Base-by-base conservation (phyloP, 1,140 invertebrate genomes). In the Coptotermes formosanus region DNA sequence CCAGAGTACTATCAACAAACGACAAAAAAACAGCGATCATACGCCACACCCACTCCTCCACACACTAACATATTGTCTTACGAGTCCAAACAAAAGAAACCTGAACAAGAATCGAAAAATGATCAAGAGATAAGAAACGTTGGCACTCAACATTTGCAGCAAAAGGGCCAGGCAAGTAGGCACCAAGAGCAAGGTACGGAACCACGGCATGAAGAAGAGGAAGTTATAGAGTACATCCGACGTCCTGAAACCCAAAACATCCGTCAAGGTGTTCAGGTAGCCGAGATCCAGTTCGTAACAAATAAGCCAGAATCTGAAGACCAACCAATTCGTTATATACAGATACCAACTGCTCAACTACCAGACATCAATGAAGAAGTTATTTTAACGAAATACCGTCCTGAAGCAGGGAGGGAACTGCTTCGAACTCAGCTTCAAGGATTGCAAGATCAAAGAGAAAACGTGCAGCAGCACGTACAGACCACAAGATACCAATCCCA, bases 1-100 rank as follows among this genome's bases (percentile, higher is more conserved):
- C n/a, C 64, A 8, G 64, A 14, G 43, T 85, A 32, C 85, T 85
- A 75, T 25, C 85, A 75, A 44, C 9, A 1, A 44, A 59, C 85
- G 14, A 45, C 85, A n/a, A 85, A 85, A n/a, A 81, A 30, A 32
- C 85, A 85, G 44, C 85, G 85, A n/a, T 85, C 85, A 81, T 85
- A 85, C 64, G 85, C n/a, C 43, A 85, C 85, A 44, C 59, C 85
- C 7, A 11, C 43, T 21, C 85, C 85, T 19, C 64, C 44, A 48
- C 25, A 23, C 1, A 25, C 12, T 38, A 84, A 84, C 25, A 45
- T 59, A 19, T 7, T 64, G 16, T 44, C 83, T n/a, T 38, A 64
- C 45, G 45, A 84, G 83, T 64, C n/a, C 4, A 55, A 23, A 30
- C 48, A 38, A 45, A 84, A 84, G 48, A 38, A 84, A n/a, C 82